Evolutionary conservation across 2,888 invertebrate genomes (phyloP).

Genomic region (Octodonta nipae): DNA sequence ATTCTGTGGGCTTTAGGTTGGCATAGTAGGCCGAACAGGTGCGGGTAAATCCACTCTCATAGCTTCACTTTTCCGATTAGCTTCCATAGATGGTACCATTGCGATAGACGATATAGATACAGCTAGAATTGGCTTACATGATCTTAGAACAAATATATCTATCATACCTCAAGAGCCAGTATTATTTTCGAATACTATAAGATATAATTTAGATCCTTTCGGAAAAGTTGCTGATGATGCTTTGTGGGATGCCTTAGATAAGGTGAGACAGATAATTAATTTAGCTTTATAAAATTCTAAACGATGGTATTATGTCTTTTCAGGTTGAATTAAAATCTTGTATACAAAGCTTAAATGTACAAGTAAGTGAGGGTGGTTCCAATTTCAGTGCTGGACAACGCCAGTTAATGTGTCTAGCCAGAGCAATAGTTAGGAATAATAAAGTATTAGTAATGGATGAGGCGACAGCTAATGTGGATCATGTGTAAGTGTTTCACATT

Average conservation of each 20-base stretch:
- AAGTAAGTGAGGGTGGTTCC: constrained; percentile 62
- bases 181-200: constrained; percentile 67
- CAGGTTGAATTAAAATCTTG: constrained; percentile 63
- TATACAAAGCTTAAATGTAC: constrained; percentile 50
- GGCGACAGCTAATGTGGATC: constrained; percentile 84
- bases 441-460: constrained; percentile 77
- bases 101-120: constrained; percentile 64
- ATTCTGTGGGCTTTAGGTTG: constrained; percentile 28
- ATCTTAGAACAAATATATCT: constrained; percentile 65
- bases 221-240: constrained; percentile 53
- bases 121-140: constrained; percentile 55
- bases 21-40: constrained; percentile 9
- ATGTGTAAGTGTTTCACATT: constrained; percentile 44
- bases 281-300: background rate
- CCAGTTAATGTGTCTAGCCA: constrained; percentile 75
- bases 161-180: constrained; percentile 76
- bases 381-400: constrained; percentile 82
- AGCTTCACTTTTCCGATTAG: constrained; percentile 68
- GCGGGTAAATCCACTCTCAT: constrained; percentile 67
- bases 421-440: constrained; percentile 68
- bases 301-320: constrained; percentile 7
- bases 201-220: constrained; percentile 73
- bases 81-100: constrained; percentile 62
- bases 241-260: constrained; percentile 62
- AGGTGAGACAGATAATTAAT: constrained; percentile 35